A percentile compares a stretch with the other conserved stretches of the same genome.
Conservation (phyloP, 2,888 invertebrate genomes). For the Prenolepis imparis region DNA sequence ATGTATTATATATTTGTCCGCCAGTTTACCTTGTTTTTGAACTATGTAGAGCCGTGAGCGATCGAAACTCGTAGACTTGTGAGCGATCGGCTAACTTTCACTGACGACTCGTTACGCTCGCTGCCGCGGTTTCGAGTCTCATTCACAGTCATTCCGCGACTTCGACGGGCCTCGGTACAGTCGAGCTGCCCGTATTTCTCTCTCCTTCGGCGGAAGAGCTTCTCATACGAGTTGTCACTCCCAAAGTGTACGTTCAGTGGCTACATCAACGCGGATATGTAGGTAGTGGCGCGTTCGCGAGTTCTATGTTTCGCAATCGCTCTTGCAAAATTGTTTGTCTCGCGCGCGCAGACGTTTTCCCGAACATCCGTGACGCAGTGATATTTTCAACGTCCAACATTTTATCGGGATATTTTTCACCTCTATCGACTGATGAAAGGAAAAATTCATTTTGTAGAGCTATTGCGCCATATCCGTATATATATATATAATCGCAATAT, state of each 20-base stretch:
- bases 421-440: constrained; percentile 11
- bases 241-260: constrained; percentile 3
- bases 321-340: not conserved
- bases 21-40: not conserved
- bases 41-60: constrained; percentile 25
- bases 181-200: constrained; percentile 58
- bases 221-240: not conserved
- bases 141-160: constrained; percentile 83
- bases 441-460: constrained; percentile 23
- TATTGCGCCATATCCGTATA: not conserved
- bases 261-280: not conserved
- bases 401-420: constrained; percentile 43
- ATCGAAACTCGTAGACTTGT: constrained; percentile 66
- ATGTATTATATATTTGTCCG: not conserved
- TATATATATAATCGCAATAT: constrained; percentile 27
- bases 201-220: constrained; percentile 28
- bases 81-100: constrained; percentile 80
- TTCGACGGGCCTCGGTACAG: constrained; percentile 70
- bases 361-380: constrained; percentile 35
- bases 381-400: constrained; percentile 14
- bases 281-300: constrained; percentile 5
- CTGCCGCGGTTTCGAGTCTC: constrained; percentile 77
- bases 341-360: not conserved
- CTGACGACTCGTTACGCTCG: constrained; percentile 79
- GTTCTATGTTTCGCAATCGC: not conserved